These are phyloP conservation scores for Monopis laevigella DNA, from an alignment of 2,888 invertebrate genomes.

Conservation along the genomic window DNA sequence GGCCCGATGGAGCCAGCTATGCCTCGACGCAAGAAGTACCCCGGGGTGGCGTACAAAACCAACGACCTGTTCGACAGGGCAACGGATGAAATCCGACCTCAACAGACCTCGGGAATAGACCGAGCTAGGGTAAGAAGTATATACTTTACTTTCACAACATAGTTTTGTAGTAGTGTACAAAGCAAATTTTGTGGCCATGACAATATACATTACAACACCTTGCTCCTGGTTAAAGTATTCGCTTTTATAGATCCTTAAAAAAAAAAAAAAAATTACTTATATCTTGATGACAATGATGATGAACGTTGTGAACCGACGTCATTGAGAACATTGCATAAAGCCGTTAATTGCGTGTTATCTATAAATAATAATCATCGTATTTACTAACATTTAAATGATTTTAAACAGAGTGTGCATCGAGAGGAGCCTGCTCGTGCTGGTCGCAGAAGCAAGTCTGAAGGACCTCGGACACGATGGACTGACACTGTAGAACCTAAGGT, in stretches of 20 bases:
- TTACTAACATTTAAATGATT: no score
- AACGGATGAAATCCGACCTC: slow-evolving; percentile 65
- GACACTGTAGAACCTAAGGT: slow-evolving; percentile 64
- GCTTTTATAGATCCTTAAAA: no score
- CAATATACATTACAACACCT: no score
- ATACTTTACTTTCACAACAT: background rate
- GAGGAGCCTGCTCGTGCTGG: slow-evolving; percentile 70
- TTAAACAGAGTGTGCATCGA: slow-evolving; percentile 79
- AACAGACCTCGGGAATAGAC: slow-evolving; percentile 63
- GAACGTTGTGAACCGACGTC: no score
- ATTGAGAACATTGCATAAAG: no score
- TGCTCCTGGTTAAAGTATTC: no score
- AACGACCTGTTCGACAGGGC: slow-evolving; percentile 82
- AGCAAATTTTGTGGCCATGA: no score
- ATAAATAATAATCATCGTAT: no score
- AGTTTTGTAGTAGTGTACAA: background rate
- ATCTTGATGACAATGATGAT: no score
- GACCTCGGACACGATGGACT: slow-evolving; percentile 69
- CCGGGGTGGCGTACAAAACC: slow-evolving; percentile 86
- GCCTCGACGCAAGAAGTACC: slow-evolving; percentile 89
- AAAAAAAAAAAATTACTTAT: no score
- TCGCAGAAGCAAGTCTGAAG: slow-evolving; percentile 82
- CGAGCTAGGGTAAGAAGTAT: slow-evolving; percentile 71
- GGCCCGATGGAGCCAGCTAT: slow-evolving; percentile 80
- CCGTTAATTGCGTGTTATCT: no score